Evolutionary conservation across 2,888 invertebrate genomes (phyloP).

Genomic region (Elmis aenea): DNA sequence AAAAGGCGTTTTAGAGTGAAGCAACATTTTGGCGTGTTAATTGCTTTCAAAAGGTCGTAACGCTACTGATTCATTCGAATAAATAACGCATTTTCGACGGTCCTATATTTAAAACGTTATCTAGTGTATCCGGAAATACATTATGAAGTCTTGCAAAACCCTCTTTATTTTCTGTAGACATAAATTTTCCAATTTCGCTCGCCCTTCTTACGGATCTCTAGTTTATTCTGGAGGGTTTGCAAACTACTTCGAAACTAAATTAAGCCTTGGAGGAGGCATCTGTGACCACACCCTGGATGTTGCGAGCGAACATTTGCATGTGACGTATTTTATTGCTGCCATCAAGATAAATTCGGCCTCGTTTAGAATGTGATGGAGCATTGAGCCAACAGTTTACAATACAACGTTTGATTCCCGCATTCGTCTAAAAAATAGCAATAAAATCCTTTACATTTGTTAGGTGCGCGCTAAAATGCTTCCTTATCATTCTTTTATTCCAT

Average conservation of each 20-base stretch:
- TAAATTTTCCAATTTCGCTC: slow-evolving; percentile 47
- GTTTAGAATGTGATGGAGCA: slow-evolving; percentile 33
- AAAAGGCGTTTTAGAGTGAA: background rate
- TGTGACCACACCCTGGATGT: slow-evolving; percentile 48
- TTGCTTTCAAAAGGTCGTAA: too few relatives aligned
- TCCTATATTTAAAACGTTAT: slow-evolving; percentile 25
- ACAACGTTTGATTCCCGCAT: slow-evolving; percentile 23
- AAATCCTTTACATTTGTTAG: slow-evolving; percentile 12
- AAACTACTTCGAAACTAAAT: slow-evolving; percentile 48
- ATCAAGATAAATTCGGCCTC: slow-evolving; percentile 38
- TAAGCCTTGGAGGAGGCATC: slow-evolving; percentile 48
- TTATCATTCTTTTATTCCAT: too few relatives aligned
- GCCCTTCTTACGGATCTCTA: slow-evolving; percentile 39
- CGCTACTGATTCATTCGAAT: too few relatives aligned
- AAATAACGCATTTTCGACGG: too few relatives aligned
- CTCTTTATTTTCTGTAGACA: slow-evolving; percentile 42
- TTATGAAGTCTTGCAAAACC: slow-evolving; percentile 34
- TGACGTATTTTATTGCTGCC: slow-evolving; percentile 50
- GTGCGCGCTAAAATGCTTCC: too few relatives aligned
- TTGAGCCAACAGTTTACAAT: slow-evolving; percentile 31
- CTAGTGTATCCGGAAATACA: slow-evolving; percentile 29
- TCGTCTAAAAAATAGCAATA: slow-evolving; percentile 16
- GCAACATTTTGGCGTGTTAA: background rate
- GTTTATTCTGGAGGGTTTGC: slow-evolving; percentile 42
- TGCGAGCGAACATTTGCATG: slow-evolving; percentile 47